Evolutionary conservation across 2,113 vertebrate species (phyloP).

Genomic region (Mystacornis crossleyi): DNA sequence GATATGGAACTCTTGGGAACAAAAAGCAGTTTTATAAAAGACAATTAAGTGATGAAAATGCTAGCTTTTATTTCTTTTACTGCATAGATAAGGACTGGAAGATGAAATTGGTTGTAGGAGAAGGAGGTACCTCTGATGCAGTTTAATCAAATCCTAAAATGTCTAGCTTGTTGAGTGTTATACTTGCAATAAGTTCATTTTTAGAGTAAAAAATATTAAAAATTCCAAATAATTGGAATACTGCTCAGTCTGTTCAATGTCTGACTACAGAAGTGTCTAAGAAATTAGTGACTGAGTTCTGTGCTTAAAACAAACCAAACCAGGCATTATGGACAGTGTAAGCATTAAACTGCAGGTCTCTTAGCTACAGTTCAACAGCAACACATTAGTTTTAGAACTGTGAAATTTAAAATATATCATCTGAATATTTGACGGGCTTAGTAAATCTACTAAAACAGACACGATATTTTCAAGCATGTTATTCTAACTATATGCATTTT

Average conservation of each 20-base stretch:
- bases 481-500: background rate
- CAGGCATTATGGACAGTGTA: background rate
- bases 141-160: background rate
- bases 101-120: background rate
- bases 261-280: background rate
- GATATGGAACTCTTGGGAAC: background rate
- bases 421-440: background rate
- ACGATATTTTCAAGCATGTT: background rate
- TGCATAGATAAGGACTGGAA: background rate
- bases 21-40: background rate
- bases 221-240: background rate
- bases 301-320: background rate
- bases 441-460: background rate
- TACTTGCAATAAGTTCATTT: background rate
- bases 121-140: background rate
- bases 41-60: background rate
- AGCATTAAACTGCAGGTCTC: background rate
- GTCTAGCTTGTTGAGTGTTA: background rate
- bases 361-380: background rate
- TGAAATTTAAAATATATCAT: background rate
- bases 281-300: background rate
- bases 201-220: background rate
- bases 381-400: background rate
- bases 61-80: background rate
- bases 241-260: background rate